Percentiles rank a stretch among this genome's conserved stretches.
Conservation (phyloP, 2,888 invertebrate genomes). For the Phyllotreta cruciferae region DNA sequence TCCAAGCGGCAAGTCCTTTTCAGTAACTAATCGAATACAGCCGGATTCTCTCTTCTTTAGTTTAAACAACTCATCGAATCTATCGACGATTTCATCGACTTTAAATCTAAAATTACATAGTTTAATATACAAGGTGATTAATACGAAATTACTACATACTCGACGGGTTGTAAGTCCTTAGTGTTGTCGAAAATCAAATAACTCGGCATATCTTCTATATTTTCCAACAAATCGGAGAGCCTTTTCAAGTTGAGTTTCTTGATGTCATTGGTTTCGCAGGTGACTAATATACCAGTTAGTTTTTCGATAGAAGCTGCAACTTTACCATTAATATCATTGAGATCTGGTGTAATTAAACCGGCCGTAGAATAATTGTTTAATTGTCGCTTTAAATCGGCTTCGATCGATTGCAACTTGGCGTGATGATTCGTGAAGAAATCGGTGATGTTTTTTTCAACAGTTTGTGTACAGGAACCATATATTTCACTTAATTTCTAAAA, state of each 20-base stretch:
- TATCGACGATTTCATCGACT: slow-evolving; percentile 32
- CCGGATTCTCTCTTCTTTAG: slow-evolving; percentile 31
- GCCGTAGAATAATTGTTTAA: slow-evolving; percentile 16
- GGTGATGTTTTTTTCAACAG: slow-evolving; percentile 34
- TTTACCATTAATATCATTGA: slow-evolving; percentile 32
- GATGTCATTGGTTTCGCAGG: slow-evolving; percentile 29
- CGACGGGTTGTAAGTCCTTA: slow-evolving; percentile 31
- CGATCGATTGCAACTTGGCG: slow-evolving; percentile 32
- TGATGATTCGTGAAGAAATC: slow-evolving; percentile 36
- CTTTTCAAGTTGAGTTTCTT: slow-evolving; percentile 44
- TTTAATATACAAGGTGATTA: neutral
- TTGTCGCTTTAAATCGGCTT: slow-evolving; percentile 33
- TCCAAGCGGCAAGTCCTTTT: slow-evolving; percentile 41
- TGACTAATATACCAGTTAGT: slow-evolving; percentile 37
- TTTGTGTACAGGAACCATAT: slow-evolving; percentile 21
- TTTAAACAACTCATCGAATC: slow-evolving; percentile 37
- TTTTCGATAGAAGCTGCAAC: slow-evolving; percentile 35
- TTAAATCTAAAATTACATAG: slow-evolving; percentile 37
- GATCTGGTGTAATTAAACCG: slow-evolving; percentile 22
- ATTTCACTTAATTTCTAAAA: slow-evolving; percentile 36
- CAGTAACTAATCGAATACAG: slow-evolving; percentile 37
- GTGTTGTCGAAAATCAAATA: slow-evolving; percentile 38
- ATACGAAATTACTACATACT: slow-evolving; percentile 33
- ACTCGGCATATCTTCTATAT: slow-evolving; percentile 40
- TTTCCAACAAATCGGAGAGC: slow-evolving; percentile 39